Evolutionary conservation across 2,113 vertebrate species (phyloP), one percentile per base, ranked within the genome.

Genomic region (Cathartes aura): DNA sequence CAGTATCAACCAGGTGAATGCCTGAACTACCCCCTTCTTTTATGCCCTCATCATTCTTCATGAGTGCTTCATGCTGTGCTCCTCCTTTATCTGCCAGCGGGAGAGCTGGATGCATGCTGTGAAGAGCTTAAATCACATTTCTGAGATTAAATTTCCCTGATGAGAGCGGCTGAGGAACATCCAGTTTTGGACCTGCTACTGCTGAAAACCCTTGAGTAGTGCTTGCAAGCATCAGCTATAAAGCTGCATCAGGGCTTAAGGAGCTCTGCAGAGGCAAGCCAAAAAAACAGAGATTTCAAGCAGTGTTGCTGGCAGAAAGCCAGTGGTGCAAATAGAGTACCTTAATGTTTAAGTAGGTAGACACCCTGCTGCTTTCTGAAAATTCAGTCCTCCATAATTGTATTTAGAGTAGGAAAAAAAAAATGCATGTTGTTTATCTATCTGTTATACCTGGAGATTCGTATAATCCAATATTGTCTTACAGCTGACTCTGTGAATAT

Each of bases 401-500:
- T 58, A 40, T 73, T 62, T 43, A 23, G 19, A 84, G 42, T 9
- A 64, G 40, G 38, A 38, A 3, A 40, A n/a, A 72, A 60, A 63
- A 76, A 8, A 50, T 12, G 19, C 18, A 5, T 53, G 85, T 81
- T 81, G 59, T 64, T 88, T 73, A 17, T 91, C 53, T 93, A 0
- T 67, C 87, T 75, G 36, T 82, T 68, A 32, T 53, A 82, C 32
- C 43, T 92, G 82, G 53, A 87, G 50, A 55, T 72, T 94, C 19
- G 38, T 55, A 5, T 87, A 72, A 96, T 84, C 53, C 74, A 45
- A 48, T 95, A 67, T 90, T 92, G 27, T 93, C 29, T 72, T 97
- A 21, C 98, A 99, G 99, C 99, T 55, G 99, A 99, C 98, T 99
- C 99, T 15, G 99, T 99, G 96, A 99, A 99, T 98, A 99, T 99